phyloP scores from a whole-genome alignment of 2,113 vertebrate species.

The Plecturocebus donacophilus region DNA sequence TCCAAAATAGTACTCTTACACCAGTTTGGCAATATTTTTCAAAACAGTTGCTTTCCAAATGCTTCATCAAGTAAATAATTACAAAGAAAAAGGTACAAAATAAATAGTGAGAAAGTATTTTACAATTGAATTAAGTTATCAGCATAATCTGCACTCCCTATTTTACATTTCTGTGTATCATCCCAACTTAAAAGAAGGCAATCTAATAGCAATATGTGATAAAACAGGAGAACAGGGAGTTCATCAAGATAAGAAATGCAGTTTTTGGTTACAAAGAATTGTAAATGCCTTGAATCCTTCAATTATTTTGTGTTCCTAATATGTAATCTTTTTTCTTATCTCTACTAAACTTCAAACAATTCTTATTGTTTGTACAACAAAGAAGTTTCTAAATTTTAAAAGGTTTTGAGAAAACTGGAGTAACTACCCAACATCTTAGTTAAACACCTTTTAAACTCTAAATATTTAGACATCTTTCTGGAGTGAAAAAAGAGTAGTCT shows the following conservation, averaged over 20 bases:
- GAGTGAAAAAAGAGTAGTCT: background rate
- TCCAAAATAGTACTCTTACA: background rate
- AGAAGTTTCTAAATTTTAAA: background rate
- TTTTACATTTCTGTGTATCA: background rate
- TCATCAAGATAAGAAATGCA: background rate
- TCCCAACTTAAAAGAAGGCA: background rate
- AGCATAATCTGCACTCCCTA: background rate
- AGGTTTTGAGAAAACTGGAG: background rate
- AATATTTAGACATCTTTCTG: background rate
- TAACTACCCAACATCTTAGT: background rate
- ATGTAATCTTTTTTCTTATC: background rate
- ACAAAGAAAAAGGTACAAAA: background rate
- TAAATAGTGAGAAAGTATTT: background rate
- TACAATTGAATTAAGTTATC: background rate
- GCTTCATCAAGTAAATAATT: background rate
- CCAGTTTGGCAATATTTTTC: background rate
- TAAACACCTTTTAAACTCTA: background rate
- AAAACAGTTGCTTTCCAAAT: background rate
- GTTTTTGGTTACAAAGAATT: background rate
- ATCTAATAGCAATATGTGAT: background rate
- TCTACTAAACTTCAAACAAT: background rate
- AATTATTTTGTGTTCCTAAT: background rate
- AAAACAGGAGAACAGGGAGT: background rate
- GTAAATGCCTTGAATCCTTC: background rate
- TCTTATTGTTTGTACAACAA: background rate